Evolutionary conservation across 2,113 vertebrate species (phyloP).

Genomic region (Beaufortia kweichowensis): DNA sequence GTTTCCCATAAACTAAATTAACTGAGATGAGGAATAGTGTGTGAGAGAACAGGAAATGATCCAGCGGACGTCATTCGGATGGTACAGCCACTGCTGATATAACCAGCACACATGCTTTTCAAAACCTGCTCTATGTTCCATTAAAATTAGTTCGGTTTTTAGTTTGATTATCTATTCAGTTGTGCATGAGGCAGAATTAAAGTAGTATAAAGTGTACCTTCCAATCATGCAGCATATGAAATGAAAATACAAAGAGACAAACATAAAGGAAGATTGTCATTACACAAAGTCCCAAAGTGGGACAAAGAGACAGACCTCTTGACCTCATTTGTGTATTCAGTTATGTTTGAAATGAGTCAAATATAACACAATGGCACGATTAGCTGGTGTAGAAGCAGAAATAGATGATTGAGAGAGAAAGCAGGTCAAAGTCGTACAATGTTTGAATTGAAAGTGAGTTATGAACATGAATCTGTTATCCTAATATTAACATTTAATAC

Average conservation of each 20-base stretch:
- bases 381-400: neutral
- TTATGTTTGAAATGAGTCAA: neutral
- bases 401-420: conserved; percentile 21
- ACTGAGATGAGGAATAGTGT: neutral
- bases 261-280: neutral
- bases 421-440: conserved; percentile 10
- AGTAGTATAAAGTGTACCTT: neutral
- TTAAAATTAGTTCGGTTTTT: neutral
- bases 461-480: conserved; percentile 23
- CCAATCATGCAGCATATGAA: neutral
- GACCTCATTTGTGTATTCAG: conserved; percentile 10
- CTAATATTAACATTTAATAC: too few species aligned
- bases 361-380: neutral
- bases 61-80: neutral
- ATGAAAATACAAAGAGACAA: neutral
- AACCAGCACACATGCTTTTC: neutral
- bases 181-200: neutral
- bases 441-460: conserved; percentile 15
- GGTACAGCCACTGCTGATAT: neutral
- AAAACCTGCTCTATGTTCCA: neutral
- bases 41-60: neutral
- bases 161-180: neutral
- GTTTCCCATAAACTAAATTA: conserved; percentile 11
- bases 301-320: neutral
- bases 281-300: neutral